Conservation (phyloP, 2,113 vertebrate genomes). For the Tichodroma muraria region DNA sequence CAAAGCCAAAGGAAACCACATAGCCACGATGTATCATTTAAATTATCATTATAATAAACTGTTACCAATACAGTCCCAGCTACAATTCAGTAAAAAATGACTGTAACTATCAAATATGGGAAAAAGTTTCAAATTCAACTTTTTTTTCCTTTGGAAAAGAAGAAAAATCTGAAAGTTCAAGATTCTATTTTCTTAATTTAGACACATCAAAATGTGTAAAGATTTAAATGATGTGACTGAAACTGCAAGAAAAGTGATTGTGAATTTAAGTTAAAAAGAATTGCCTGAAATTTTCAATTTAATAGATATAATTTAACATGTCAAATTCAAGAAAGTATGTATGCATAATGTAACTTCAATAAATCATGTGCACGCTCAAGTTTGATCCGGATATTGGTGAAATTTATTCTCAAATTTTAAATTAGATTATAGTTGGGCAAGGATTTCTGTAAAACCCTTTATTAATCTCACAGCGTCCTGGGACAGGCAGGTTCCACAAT, state of each 20-base stretch:
- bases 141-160: background rate
- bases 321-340: background rate
- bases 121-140: background rate
- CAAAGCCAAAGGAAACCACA: background rate
- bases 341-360: background rate
- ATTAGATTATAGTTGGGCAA: background rate
- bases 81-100: background rate
- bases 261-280: background rate
- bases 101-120: background rate
- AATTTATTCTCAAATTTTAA: background rate
- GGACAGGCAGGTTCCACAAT: background rate
- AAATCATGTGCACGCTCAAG: background rate
- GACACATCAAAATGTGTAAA: background rate
- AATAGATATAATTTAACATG: background rate
- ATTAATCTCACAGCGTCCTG: background rate
- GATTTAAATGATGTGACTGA: background rate
- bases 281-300: background rate
- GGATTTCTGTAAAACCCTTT: background rate
- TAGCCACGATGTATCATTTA: background rate
- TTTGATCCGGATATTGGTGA: background rate
- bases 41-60: background rate
- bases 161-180: background rate
- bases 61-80: background rate
- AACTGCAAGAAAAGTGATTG: background rate
- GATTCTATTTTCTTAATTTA: background rate